Evolutionary conservation across 1,140 invertebrate genomes (phyloP).

Genomic region (Calycopis cecrops): DNA sequence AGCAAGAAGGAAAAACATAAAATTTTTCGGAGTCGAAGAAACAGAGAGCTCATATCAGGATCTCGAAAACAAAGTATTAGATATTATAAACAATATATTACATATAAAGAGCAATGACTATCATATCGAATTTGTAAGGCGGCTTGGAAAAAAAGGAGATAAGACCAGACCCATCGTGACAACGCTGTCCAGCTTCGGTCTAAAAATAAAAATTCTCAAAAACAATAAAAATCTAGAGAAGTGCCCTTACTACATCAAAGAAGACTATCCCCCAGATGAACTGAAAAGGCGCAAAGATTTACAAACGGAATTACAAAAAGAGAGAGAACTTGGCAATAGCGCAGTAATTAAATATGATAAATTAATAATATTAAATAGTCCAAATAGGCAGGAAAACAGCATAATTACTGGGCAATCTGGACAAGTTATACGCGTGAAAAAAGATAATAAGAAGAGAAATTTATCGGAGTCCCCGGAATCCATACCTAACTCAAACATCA

Average conservation of each 20-base stretch:
- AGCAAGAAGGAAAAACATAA: slow-evolving; percentile 15
- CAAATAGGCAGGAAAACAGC: not conserved
- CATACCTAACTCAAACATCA: too few relatives aligned
- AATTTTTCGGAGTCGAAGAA: slow-evolving; percentile 19
- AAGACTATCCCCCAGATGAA: slow-evolving; percentile 8
- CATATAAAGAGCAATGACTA: slow-evolving; percentile 7
- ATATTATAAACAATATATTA: slow-evolving; percentile 16
- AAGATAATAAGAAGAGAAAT: too few relatives aligned
- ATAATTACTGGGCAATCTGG: too few relatives aligned
- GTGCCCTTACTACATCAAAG: slow-evolving; percentile 16
- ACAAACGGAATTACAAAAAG: slow-evolving; percentile 12
- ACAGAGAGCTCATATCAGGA: slow-evolving; percentile 12
- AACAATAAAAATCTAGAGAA: slow-evolving; percentile 3
- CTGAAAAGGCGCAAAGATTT: too few relatives aligned
- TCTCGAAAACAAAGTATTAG: slow-evolving; percentile 7
- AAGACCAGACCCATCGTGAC: slow-evolving; percentile 10
- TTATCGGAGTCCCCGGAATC: too few relatives aligned
- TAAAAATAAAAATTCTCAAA: slow-evolving; percentile 13
- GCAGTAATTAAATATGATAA: slow-evolving; percentile 20
- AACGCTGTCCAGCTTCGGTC: slow-evolving; percentile 7
- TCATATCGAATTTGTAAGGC: slow-evolving; percentile 13
- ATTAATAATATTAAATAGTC: slow-evolving; percentile 5
- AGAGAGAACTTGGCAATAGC: slow-evolving; percentile 4
- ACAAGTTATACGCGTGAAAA: not conserved
- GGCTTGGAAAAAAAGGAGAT: slow-evolving; percentile 13